A percentile compares a stretch with the other conserved stretches of the same genome.
phyloP scores from a whole-genome alignment of 2,797 vertebrate genomes.

The Coendou prehensilis region DNA sequence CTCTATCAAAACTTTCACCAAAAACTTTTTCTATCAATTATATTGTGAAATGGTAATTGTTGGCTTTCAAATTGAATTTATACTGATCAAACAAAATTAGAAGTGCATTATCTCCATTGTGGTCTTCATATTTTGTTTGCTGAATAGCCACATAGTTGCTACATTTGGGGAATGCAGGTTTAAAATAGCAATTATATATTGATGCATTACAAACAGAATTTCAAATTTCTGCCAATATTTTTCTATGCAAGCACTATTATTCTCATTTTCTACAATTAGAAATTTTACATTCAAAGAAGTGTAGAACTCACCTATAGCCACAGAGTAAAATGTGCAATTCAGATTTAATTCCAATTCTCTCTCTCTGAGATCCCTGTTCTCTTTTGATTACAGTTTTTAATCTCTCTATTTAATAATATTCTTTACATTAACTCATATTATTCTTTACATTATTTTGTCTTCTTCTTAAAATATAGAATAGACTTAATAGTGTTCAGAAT shows the following conservation, averaged over 20 bases:
- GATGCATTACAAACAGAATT: background rate
- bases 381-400: background rate
- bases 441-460: background rate
- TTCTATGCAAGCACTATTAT: background rate
- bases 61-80: background rate
- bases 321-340: background rate
- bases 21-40: background rate
- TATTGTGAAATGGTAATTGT: background rate
- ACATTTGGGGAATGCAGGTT: background rate
- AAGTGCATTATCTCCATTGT: background rate
- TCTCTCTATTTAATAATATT: background rate
- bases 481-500: background rate
- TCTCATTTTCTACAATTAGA: background rate
- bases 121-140: background rate
- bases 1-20: background rate
- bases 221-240: background rate
- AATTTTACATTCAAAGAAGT: background rate
- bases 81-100: background rate
- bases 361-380: background rate
- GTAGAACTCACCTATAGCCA: background rate
- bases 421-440: background rate
- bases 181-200: background rate
- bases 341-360: background rate
- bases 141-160: background rate
- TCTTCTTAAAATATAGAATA: background rate